Evolutionary conservation across 2,797 vertebrate species (phyloP).

Genomic region (Sciurus carolinensis): DNA sequence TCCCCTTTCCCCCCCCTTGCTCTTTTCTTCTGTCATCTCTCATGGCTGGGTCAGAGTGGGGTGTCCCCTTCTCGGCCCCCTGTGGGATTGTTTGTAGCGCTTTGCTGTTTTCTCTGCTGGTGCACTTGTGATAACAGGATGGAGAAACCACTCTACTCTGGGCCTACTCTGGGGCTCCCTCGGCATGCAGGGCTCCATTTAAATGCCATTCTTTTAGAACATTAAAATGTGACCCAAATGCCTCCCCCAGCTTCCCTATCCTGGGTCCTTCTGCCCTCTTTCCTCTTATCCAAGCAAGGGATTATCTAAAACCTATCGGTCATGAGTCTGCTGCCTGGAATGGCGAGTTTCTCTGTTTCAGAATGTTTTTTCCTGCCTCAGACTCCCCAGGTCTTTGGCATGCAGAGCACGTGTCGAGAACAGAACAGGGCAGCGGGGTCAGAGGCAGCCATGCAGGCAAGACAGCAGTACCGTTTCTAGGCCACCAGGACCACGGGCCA

Average conservation of each 20-base stretch:
- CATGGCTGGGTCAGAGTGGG: neutral
- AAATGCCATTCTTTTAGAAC: conserved; percentile 32
- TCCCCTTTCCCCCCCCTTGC: neutral
- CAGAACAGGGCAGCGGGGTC: neutral
- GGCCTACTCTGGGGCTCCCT: conserved; percentile 41
- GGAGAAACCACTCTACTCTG: conserved; percentile 38
- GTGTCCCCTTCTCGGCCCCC: conserved; percentile 57
- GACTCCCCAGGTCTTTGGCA: neutral
- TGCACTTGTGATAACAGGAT: conserved; percentile 59
- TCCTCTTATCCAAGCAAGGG: neutral
- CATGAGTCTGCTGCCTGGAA: conserved; percentile 49
- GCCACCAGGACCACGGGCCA: rapidly evolving
- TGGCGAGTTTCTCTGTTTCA: conserved; percentile 21
- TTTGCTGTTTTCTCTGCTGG: conserved; percentile 62
- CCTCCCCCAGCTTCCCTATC: neutral
- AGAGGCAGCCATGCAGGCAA: neutral
- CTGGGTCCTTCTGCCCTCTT: neutral
- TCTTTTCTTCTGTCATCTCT: neutral
- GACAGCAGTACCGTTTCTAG: rapidly evolving
- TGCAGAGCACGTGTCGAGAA: neutral
- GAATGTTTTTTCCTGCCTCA: neutral
- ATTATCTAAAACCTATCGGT: conserved; percentile 63
- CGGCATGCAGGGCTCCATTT: conserved; percentile 46
- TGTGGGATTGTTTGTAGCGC: conserved; percentile 11
- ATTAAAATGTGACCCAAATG: conserved; percentile 63